phyloP scores from a whole-genome alignment of 2,888 invertebrate species.

The Metopia argyrocephala region DNA sequence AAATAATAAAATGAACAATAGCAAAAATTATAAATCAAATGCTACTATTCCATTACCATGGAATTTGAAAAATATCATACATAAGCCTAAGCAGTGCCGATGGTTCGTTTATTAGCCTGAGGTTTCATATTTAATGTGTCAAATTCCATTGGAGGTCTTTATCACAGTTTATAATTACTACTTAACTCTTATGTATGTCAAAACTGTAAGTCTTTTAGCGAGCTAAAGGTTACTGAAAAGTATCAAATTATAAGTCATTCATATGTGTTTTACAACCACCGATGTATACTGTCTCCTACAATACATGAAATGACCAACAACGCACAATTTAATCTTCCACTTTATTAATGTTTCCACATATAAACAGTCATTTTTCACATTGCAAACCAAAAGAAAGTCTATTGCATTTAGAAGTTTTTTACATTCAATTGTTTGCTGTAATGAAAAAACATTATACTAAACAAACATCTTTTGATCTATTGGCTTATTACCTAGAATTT shows the following conservation, averaged over 20 bases:
- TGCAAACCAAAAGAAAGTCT: conserved; percentile 19
- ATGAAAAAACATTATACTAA: neutral
- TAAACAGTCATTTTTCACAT: neutral
- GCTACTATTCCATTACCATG: no score
- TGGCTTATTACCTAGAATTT: conserved; percentile 59
- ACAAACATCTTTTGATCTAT: conserved; percentile 59
- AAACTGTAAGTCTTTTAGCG: neutral
- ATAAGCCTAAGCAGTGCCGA: neutral
- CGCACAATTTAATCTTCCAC: conserved; percentile 27
- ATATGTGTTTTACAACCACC: no score
- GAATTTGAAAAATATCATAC: no score
- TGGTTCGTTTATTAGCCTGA: neutral
- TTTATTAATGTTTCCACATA: neutral
- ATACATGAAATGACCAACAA: neutral
- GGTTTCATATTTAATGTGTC: neutral
- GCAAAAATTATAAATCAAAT: no score
- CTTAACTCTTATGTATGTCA: no score
- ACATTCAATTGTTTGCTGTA: conserved; percentile 1
- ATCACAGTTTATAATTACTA: no score
- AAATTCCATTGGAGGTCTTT: neutral
- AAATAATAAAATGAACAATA: no score
- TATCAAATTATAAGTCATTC: no score
- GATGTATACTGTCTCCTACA: no score
- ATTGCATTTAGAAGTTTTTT: neutral
- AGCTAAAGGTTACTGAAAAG: neutral